These are phyloP conservation scores for Torymus auratus DNA, from an alignment of 2,888 invertebrate genomes.

Conservation along the genomic window DNA sequence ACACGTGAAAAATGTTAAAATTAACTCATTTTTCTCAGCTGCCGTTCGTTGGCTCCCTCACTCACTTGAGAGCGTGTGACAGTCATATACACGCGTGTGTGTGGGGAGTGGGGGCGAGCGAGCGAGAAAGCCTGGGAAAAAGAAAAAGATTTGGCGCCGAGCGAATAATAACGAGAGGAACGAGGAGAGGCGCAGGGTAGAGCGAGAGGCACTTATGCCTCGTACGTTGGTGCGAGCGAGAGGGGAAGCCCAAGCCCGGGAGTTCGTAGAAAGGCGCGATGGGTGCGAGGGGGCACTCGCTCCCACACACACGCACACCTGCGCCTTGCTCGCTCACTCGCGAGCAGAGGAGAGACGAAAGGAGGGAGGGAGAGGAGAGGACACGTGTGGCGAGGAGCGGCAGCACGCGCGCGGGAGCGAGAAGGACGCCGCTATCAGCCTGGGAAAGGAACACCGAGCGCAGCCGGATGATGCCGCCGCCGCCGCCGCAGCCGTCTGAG, in stretches of 20 bases:
- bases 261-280: constrained; percentile 68
- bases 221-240: constrained; percentile 1
- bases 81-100: not conserved
- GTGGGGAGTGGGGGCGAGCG: not conserved
- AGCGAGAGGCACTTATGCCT: not conserved
- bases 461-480: constrained; percentile 54
- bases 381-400: constrained; percentile 54
- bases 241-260: constrained; percentile 62
- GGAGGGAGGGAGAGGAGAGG: constrained; percentile 28
- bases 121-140: constrained; percentile 59
- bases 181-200: constrained; percentile 5
- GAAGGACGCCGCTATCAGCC: constrained; percentile 52
- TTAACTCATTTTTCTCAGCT: constrained; percentile 59
- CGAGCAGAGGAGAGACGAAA: constrained; percentile 1
- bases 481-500: constrained; percentile 3
- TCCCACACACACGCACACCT: constrained; percentile 60
- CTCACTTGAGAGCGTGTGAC: too few relatives aligned
- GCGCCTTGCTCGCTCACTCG: constrained; percentile 30
- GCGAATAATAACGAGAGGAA: constrained; percentile 50
- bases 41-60: constrained; percentile 3
- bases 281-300: constrained; percentile 58
- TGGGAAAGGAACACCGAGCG: constrained; percentile 58
- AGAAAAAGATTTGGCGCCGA: constrained; percentile 60
- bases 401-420: constrained; percentile 35
- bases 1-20: constrained; percentile 56